Conservation (phyloP, 2,113 vertebrate species). For the Pachycephala philippinensis region DNA sequence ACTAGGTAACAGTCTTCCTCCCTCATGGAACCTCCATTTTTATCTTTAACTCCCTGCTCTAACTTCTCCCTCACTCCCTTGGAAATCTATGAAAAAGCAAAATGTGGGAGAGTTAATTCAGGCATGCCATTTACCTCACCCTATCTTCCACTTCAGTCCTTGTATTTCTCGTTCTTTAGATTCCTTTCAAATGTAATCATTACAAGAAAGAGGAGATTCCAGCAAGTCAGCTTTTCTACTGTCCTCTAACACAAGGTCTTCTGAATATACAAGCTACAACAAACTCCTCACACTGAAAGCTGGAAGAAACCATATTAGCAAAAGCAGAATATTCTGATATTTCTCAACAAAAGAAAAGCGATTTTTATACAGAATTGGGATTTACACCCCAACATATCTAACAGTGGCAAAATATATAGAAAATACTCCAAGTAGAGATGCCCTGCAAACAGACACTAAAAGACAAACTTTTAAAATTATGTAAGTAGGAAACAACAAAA, state of each 20-base stretch:
- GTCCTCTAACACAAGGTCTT: neutral
- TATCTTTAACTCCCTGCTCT: neutral
- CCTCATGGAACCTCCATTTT: neutral
- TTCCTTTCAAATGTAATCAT: neutral
- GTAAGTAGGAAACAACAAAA: neutral
- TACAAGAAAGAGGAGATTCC: neutral
- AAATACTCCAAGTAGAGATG: neutral
- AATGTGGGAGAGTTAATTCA: neutral
- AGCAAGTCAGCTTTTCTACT: neutral
- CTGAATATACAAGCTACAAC: neutral
- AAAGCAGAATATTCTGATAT: neutral
- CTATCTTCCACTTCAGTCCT: neutral
- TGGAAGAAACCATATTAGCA: neutral
- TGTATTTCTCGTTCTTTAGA: neutral
- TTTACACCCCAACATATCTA: neutral
- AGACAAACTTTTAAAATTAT: neutral
- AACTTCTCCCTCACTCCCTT: neutral
- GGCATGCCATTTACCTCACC: neutral
- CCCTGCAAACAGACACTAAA: neutral
- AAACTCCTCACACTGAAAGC: neutral
- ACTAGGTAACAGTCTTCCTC: neutral
- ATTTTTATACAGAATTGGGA: neutral
- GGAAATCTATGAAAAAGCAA: neutral
- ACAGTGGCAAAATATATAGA: neutral
- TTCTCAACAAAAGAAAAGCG: neutral